Conservation (phyloP, 1,140 invertebrate genomes). For the Meloidogyne hapla region DNA sequence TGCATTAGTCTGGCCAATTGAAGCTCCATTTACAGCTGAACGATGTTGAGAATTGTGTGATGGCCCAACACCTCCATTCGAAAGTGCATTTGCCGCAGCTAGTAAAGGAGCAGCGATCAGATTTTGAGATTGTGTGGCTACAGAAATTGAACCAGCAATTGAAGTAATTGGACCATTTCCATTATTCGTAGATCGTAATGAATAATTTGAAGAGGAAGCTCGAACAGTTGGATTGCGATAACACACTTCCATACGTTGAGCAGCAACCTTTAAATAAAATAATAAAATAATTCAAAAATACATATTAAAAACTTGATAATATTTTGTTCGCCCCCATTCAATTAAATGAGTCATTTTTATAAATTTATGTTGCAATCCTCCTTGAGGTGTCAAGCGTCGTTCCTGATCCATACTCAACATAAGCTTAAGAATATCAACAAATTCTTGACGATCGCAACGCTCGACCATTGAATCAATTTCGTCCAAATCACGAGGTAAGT, state of each 20-base stretch:
- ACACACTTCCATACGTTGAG: conserved; percentile 52
- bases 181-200: neutral
- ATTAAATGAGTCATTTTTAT: conserved; percentile 59
- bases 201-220: conserved; percentile 5
- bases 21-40: conserved; percentile 18
- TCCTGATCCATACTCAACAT: conserved; percentile 64
- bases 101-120: conserved; percentile 30
- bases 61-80: conserved; percentile 34
- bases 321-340: conserved; percentile 50
- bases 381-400: conserved; percentile 47
- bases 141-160: neutral
- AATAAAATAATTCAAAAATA: conserved; percentile 16
- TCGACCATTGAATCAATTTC: conserved; percentile 48
- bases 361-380: conserved; percentile 59
- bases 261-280: conserved; percentile 31
- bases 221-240: conserved; percentile 35
- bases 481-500: conserved; percentile 52
- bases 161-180: neutral
- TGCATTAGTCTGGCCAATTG: neutral
- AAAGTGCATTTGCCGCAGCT: conserved; percentile 28
- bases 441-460: conserved; percentile 54
- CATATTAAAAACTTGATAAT: conserved; percentile 36
- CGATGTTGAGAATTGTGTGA: conserved; percentile 18
- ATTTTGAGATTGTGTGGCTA: conserved; percentile 17
- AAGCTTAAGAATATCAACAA: conserved; percentile 60